A percentile compares a stretch with the other conserved stretches of the same genome.
These are phyloP conservation scores for Dromiciops gliroides DNA, from an alignment of 2,113 vertebrate genomes.

Conservation along the genomic window DNA sequence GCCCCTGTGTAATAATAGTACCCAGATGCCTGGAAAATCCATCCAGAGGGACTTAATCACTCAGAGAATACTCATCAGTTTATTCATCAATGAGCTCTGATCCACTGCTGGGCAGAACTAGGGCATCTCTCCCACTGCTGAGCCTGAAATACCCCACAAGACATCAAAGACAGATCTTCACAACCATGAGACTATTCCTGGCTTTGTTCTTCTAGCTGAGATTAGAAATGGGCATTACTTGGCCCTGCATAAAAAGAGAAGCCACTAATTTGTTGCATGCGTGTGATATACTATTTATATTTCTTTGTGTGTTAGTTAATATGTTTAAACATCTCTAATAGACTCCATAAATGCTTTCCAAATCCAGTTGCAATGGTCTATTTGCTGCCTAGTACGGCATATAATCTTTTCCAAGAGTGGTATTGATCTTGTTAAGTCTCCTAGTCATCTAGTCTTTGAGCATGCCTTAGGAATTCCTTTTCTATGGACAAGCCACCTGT, in stretches of 20 bases:
- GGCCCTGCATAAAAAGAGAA: constrained; percentile 1
- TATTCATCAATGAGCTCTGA: constrained; percentile 17
- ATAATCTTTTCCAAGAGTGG: constrained; percentile 85
- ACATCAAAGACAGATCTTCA: neutral
- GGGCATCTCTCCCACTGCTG: neutral
- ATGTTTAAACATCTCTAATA: constrained; percentile 79
- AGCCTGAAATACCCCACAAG: constrained; percentile 15
- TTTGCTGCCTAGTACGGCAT: constrained; percentile 87
- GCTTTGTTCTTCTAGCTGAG: constrained; percentile 9
- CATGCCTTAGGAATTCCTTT: constrained; percentile 65
- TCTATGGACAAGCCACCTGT: constrained; percentile 57
- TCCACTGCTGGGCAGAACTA: neutral
- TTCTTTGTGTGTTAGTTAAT: constrained; percentile 50
- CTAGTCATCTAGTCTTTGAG: constrained; percentile 74
- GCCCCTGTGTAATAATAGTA: constrained; percentile 42
- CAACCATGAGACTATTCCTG: neutral
- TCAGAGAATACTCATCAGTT: constrained; percentile 44
- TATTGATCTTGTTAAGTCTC: constrained; percentile 86
- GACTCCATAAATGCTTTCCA: constrained; percentile 83
- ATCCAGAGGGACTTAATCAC: constrained; percentile 54
- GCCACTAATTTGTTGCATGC: neutral
- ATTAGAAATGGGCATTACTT: neutral
- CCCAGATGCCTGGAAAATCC: constrained; percentile 43
- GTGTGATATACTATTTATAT: constrained; percentile 56
- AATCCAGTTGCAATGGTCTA: constrained; percentile 86